Percentiles rank a stretch among this genome's conserved stretches.
These are phyloP conservation scores for Stylophora pistillata DNA, from an alignment of 64 coral and sea anemone genomes.

Conservation along the genomic window DNA sequence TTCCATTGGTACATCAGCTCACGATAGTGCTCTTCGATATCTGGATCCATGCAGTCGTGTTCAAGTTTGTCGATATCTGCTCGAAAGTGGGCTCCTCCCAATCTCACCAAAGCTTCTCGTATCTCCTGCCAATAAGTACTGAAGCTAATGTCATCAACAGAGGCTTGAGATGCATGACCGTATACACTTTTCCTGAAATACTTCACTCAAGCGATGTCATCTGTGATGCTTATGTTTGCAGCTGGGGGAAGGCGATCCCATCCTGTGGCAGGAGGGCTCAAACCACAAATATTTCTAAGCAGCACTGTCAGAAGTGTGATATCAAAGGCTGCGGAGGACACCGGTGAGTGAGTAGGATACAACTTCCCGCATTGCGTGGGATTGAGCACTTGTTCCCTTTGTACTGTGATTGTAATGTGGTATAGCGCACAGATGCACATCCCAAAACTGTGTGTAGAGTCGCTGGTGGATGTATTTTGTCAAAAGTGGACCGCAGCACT, in stretches of 20 bases:
- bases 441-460: background rate
- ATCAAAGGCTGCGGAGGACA: conserved; percentile 17
- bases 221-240: conserved; percentile 21
- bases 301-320: conserved; percentile 37
- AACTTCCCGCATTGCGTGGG: conserved; percentile 26
- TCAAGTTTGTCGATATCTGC: conserved; percentile 35
- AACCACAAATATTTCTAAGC: conserved; percentile 35
- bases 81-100: conserved; percentile 5
- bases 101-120: conserved; percentile 2
- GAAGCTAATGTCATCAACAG: conserved; percentile 24
- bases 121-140: conserved; percentile 34
- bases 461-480: conserved; percentile 20
- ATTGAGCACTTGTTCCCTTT: conserved; percentile 7
- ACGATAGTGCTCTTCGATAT: conserved; percentile 7
- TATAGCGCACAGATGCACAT: background rate
- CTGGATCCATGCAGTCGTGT: conserved; percentile 23
- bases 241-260: conserved; percentile 32
- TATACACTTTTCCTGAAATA: conserved; percentile 48
- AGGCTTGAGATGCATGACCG: conserved; percentile 27
- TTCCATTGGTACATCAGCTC: conserved; percentile 49
- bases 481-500: background rate
- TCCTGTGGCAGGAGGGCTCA: background rate
- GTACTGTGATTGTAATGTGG: background rate
- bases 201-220: conserved; percentile 40
- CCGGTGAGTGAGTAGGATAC: background rate